Evolutionary conservation across 2,888 invertebrate genomes (phyloP).

Genomic region (Girardia tigrina): DNA sequence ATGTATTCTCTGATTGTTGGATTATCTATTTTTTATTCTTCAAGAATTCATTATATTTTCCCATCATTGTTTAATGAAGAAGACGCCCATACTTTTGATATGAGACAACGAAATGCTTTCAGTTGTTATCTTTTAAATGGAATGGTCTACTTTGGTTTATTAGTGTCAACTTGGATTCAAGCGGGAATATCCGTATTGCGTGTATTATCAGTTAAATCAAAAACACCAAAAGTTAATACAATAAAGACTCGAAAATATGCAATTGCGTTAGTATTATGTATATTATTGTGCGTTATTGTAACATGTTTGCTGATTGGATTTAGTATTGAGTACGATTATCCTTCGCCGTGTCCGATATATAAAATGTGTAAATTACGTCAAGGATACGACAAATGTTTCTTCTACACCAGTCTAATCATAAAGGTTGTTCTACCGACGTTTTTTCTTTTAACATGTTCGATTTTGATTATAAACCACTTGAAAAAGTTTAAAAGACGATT

Average conservation of each 20-base stretch:
- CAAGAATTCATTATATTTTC: slow-evolving; percentile 30
- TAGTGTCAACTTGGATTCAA: slow-evolving; percentile 36
- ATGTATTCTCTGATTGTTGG: slow-evolving; percentile 33
- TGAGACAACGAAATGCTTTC: slow-evolving; percentile 29
- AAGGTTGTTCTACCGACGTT: slow-evolving; percentile 33
- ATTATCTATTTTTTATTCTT: slow-evolving; percentile 33
- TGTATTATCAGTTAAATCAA: slow-evolving; percentile 21
- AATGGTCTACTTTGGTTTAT: slow-evolving; percentile 33
- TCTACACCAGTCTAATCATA: slow-evolving; percentile 32
- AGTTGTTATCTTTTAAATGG: slow-evolving; percentile 33
- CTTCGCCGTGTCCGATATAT: neutral
- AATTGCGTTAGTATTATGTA: neutral
- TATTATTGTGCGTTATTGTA: neutral
- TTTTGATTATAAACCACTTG: slow-evolving; percentile 32
- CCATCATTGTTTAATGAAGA: neutral
- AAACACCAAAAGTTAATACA: neutral
- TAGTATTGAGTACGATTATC: neutral
- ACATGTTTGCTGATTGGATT: neutral
- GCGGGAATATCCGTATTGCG: slow-evolving; percentile 32
- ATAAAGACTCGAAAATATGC: neutral
- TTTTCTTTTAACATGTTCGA: slow-evolving; percentile 21
- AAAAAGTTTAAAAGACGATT: slow-evolving; percentile 27
- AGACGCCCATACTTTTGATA: neutral
- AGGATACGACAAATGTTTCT: neutral
- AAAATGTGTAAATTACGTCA: neutral